Evolutionary conservation across 2,888 invertebrate genomes (phyloP).

Genomic region (Parelbella ahira): DNA sequence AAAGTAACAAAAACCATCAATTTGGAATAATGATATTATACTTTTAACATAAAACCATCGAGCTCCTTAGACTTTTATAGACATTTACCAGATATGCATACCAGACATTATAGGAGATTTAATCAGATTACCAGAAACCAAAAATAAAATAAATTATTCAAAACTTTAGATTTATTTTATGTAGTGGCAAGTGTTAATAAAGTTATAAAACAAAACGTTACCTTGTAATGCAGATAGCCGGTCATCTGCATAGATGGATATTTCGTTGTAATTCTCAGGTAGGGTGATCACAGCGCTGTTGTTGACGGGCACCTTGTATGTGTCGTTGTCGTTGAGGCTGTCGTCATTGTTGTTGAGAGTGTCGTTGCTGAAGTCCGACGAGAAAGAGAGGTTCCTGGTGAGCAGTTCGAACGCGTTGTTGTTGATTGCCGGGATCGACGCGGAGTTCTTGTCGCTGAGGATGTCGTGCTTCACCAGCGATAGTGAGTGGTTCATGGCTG

Average conservation of each 20-base stretch:
- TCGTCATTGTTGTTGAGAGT: conserved; percentile 70
- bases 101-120: too few relatives aligned
- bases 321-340: conserved; percentile 55
- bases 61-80: too few relatives aligned
- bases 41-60: too few relatives aligned
- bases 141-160: too few relatives aligned
- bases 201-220: too few relatives aligned
- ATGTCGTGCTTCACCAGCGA: conserved; percentile 71
- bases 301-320: conserved; percentile 72
- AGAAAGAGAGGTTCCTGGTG: conserved; percentile 71
- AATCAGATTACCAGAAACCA: too few relatives aligned
- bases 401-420: conserved; percentile 69
- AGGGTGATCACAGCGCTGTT: conserved; percentile 57
- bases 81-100: too few relatives aligned
- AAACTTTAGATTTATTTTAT: too few relatives aligned
- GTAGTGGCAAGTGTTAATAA: too few relatives aligned
- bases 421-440: conserved; percentile 39
- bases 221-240: conserved; percentile 73
- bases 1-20: too few relatives aligned
- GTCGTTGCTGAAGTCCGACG: conserved; percentile 73
- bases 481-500: conserved; percentile 59
- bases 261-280: conserved; percentile 74
- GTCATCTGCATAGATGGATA: conserved; percentile 69
- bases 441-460: conserved; percentile 51
- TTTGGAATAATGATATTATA: too few relatives aligned